Conservation (phyloP, 2,888 invertebrate species). For the Andrena trimmerana region DNA sequence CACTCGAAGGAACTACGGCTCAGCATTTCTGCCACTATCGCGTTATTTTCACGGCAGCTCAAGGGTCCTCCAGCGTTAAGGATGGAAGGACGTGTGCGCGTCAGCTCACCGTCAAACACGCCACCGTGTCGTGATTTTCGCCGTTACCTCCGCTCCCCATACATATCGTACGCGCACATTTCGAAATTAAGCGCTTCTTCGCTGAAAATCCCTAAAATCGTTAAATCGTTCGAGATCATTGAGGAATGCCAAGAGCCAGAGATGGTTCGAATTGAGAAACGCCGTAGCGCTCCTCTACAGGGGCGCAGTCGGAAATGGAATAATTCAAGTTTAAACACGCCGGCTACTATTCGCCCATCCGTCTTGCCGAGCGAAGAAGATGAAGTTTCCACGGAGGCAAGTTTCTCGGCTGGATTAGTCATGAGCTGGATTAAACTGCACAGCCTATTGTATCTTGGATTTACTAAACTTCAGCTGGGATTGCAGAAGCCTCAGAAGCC, state of each 20-base stretch:
- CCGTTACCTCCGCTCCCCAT: not conserved
- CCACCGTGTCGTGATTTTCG: constrained; percentile 34
- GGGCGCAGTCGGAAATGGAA: not conserved
- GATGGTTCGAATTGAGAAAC: not conserved
- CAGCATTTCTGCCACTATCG: constrained; percentile 71
- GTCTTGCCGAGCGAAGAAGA: constrained; percentile 51
- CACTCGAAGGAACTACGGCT: constrained; percentile 66
- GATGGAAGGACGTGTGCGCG: constrained; percentile 49
- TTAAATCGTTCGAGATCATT: not conserved
- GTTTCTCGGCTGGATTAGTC: constrained; percentile 76
- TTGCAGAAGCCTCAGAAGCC: constrained; percentile 40
- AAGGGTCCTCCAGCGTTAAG: constrained; percentile 55
- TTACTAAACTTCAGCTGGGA: constrained; percentile 66
- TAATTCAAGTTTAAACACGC: constrained; percentile 50
- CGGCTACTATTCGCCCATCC: constrained; percentile 38
- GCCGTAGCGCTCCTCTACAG: not conserved
- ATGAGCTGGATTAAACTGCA: constrained; percentile 74
- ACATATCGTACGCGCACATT: not conserved
- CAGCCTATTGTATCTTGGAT: constrained; percentile 75
- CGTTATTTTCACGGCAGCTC: constrained; percentile 71
- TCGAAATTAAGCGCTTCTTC: not conserved
- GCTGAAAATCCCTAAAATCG: not conserved
- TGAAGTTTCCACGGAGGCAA: constrained; percentile 69
- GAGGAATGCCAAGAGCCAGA: not conserved
- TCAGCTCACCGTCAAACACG: constrained; percentile 44